A percentile compares a stretch with the other conserved stretches of the same genome.
These are phyloP conservation scores for Suncus etruscus DNA, from an alignment of 2,113 vertebrate species.

Conservation along the genomic window DNA sequence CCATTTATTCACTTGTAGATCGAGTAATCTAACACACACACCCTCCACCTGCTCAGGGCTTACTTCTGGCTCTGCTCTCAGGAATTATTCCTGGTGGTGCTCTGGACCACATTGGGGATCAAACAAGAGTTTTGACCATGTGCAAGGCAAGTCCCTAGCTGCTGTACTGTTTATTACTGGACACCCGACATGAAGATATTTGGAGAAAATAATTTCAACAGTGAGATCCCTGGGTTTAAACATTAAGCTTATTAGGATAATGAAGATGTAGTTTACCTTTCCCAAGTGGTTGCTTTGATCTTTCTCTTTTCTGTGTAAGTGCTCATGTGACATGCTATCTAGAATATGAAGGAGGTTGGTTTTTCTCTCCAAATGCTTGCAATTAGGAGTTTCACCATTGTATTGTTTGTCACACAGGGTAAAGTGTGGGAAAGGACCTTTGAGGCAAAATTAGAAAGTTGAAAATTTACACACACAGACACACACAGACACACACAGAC, in stretches of 20 bases:
- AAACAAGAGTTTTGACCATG: too few species aligned
- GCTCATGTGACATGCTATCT: background rate
- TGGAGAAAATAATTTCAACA: constrained; percentile 39
- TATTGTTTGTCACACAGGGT: background rate
- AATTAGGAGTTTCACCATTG: background rate
- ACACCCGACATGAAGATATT: background rate
- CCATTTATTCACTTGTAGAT: background rate
- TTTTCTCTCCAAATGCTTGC: background rate
- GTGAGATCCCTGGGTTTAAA: background rate
- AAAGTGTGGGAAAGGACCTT: background rate
- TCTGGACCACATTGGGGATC: too few species aligned
- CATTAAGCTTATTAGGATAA: background rate
- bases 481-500: too few species aligned
- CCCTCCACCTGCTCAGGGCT: too few species aligned
- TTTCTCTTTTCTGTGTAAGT: background rate
- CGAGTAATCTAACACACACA: background rate
- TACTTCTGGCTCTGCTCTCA: too few species aligned
- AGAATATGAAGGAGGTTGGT: constrained; percentile 14
- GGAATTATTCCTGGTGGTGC: too few species aligned
- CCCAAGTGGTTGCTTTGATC: background rate
- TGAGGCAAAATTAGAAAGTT: constrained; percentile 50
- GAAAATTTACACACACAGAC: background rate
- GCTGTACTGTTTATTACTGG: too few species aligned
- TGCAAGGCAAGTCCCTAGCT: too few species aligned
- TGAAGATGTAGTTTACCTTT: background rate